Conservation (phyloP, 2,888 invertebrate species). For the Tenthredo distinguenda region DNA sequence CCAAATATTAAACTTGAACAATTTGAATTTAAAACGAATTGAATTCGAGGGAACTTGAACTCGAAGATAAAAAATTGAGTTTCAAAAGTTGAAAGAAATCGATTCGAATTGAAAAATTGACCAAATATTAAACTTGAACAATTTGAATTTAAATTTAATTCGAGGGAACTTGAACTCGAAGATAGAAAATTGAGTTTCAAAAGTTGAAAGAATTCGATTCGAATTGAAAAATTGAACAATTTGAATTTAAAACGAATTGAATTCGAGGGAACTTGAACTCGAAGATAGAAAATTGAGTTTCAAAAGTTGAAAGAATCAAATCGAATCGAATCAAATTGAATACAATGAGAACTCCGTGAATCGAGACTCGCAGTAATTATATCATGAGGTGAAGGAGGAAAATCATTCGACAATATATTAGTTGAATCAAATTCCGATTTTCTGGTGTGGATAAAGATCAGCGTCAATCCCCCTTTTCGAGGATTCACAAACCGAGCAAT, state of each 20-base stretch:
- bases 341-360: background rate
- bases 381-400: background rate
- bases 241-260: background rate
- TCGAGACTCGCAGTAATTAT: background rate
- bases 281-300: no score
- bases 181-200: no score
- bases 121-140: no score
- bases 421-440: background rate
- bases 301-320: background rate
- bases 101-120: no score
- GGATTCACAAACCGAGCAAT: slow-evolving; percentile 9
- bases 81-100: no score
- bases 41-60: no score
- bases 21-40: no score
- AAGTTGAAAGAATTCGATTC: no score
- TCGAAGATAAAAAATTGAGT: no score
- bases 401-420: background rate
- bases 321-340: background rate
- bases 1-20: no score
- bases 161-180: no score
- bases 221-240: background rate
- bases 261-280: background rate
- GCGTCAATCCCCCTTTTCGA: background rate
- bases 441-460: background rate
- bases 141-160: no score